phyloP scores from a whole-genome alignment of 2,888 invertebrate genomes.

The Apamea anceps region DNA sequence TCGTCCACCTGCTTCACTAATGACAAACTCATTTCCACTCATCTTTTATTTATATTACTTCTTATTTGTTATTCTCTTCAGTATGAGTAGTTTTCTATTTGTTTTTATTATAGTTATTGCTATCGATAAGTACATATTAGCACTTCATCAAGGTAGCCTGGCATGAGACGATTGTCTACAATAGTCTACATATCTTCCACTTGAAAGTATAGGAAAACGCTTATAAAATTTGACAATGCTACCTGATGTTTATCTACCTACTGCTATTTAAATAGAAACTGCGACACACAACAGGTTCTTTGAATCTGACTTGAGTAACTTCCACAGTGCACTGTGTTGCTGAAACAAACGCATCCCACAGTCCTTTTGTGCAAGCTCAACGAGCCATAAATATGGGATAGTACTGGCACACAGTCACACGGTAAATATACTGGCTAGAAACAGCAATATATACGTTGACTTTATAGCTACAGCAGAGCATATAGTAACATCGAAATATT shows the following conservation, averaged over 20 bases:
- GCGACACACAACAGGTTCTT: background rate
- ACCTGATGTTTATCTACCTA: background rate
- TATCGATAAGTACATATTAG: background rate
- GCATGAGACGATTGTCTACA: background rate
- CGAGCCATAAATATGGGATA: constrained; percentile 48
- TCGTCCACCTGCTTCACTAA: constrained; percentile 32
- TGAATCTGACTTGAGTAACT: constrained; percentile 12
- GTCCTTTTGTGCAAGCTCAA: constrained; percentile 35
- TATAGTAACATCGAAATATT: background rate
- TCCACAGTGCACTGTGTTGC: background rate
- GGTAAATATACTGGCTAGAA: background rate
- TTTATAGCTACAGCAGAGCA: constrained; percentile 12
- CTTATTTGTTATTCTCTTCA: constrained; percentile 49
- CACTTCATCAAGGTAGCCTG: constrained; percentile 7
- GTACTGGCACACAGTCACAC: constrained; percentile 3
- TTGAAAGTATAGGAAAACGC: background rate
- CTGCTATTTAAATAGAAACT: constrained; percentile 2
- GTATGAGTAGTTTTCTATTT: constrained; percentile 33
- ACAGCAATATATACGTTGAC: background rate
- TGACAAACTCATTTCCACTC: constrained; percentile 50
- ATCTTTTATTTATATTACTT: constrained; percentile 47
- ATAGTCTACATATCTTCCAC: constrained; percentile 8
- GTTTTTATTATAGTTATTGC: constrained; percentile 11
- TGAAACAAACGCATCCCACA: constrained; percentile 17
- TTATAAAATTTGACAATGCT: background rate